Base-by-base conservation (phyloP, 1,140 invertebrate genomes). In the Pseudomyrmex concolor region DNA sequence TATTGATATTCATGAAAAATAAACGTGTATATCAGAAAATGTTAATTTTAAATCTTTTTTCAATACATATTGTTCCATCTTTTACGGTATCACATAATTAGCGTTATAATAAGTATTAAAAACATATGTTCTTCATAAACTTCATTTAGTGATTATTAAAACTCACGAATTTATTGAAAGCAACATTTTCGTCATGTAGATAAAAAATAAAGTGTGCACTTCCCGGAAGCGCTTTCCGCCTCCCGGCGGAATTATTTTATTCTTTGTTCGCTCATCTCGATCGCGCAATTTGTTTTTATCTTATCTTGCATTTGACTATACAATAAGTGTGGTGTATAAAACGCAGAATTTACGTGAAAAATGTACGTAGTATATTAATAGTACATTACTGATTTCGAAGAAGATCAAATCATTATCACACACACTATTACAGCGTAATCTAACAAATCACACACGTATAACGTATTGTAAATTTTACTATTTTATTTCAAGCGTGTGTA, bases 271-370 rank as follows among this genome's bases (percentile, higher is more conserved):
- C 12, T 77, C 9, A 34, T 34, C 17, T 67, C 51, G 19, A 10
- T 57, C 17, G 12, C 34, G 34, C 19, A 59, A 19, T 57, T 22
- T n/a, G 45, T 76, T 83, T 76, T 77, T 83, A 77, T 76, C 19
- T 83, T 76, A 83, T 76, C 60, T 83, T 34, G 34, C 22, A 76
- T 17, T 48, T 70, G 19, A 25, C n/a, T 62, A 51, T 34, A 34
- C 34, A 34, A 34, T 34, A 34, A 54, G 25, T 70, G 13, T 48
- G 62, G 43, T 2, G 10, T 55, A 34, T 5, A 34, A 34, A 74
- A 76, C 59, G 48, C 17, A 34, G 5, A 48, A 63, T 25, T 76
- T 76, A 66, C 48, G 17, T 48, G 34, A 1, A 68, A 78, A 68
- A 68, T 78, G 34, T 34, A 34, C 34, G 25, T 34, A 0, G 34